Evolutionary conservation across 2,113 vertebrate species (phyloP).

Genomic region (Aegypius monachus): DNA sequence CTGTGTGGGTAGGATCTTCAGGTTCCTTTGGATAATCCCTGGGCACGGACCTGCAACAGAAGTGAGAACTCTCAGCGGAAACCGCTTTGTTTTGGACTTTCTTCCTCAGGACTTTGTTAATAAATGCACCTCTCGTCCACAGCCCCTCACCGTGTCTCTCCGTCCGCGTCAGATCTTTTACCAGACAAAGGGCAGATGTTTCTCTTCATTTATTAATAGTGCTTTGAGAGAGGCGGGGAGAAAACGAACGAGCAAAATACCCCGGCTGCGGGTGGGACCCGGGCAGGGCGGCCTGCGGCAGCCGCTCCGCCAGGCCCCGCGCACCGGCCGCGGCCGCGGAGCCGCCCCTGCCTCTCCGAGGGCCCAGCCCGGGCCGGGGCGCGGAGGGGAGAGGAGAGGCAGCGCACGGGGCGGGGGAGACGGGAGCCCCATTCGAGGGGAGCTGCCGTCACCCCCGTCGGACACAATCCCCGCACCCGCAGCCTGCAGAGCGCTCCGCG

Average conservation of each 20-base stretch:
- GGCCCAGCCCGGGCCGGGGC: neutral
- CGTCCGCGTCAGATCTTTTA: neutral
- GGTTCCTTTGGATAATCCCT: conserved; percentile 63
- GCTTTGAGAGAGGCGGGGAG: neutral
- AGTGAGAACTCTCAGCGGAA: conserved; percentile 65
- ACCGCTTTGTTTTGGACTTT: conserved; percentile 40
- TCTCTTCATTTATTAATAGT: neutral
- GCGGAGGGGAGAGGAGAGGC: neutral
- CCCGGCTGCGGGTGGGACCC: neutral
- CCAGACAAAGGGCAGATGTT: conserved; percentile 16
- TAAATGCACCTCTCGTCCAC: conserved; percentile 30
- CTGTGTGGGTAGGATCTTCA: conserved; percentile 63
- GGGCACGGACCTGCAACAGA: conserved; percentile 71
- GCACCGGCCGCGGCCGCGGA: neutral
- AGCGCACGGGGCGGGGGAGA: neutral
- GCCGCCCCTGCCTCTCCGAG: neutral
- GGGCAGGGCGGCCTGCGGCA: neutral
- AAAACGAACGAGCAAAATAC: neutral
- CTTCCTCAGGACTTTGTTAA: conserved; percentile 43
- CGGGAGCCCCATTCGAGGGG: neutral
- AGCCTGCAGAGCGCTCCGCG: neutral
- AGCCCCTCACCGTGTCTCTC: neutral
- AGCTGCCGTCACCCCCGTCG: neutral
- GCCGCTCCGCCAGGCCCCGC: neutral
- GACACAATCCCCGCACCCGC: neutral